These are phyloP conservation scores for Cossypha polioptera DNA, from an alignment of 2,797 vertebrate genomes.

Conservation along the genomic window DNA sequence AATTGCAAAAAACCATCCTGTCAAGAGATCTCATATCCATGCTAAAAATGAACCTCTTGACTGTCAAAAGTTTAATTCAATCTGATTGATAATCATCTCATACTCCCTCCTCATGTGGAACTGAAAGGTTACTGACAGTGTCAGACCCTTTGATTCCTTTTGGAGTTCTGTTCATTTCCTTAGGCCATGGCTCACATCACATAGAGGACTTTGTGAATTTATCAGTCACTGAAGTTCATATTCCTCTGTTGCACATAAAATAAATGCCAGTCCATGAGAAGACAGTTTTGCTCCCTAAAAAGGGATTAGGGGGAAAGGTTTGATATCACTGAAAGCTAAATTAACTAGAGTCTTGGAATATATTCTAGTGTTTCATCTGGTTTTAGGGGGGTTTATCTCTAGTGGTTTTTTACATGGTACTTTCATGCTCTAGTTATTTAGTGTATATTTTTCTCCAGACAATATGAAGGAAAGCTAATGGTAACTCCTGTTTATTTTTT, in stretches of 20 bases:
- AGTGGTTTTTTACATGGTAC: background rate
- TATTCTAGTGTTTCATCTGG: background rate
- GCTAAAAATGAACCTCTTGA: background rate
- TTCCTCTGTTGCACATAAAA: background rate
- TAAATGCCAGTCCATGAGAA: background rate
- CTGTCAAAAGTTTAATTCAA: background rate
- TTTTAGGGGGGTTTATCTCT: background rate
- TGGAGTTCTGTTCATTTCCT: background rate
- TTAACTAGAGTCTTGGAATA: background rate
- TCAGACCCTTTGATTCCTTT: background rate
- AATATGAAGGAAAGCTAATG: background rate
- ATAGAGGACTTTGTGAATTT: background rate
- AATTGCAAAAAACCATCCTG: background rate
- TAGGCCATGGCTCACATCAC: background rate
- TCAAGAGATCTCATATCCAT: background rate
- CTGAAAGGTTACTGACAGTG: background rate
- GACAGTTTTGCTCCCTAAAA: background rate
- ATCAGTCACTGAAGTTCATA: background rate
- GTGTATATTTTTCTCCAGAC: background rate
- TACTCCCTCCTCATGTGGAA: background rate
- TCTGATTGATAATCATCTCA: background rate
- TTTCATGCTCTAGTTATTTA: background rate
- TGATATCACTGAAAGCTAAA: background rate
- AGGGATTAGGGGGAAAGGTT: background rate
- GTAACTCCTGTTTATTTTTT: background rate